Evolutionary conservation across 1,140 invertebrate genomes (phyloP).

Genomic region (Scaptomyza graminum): DNA sequence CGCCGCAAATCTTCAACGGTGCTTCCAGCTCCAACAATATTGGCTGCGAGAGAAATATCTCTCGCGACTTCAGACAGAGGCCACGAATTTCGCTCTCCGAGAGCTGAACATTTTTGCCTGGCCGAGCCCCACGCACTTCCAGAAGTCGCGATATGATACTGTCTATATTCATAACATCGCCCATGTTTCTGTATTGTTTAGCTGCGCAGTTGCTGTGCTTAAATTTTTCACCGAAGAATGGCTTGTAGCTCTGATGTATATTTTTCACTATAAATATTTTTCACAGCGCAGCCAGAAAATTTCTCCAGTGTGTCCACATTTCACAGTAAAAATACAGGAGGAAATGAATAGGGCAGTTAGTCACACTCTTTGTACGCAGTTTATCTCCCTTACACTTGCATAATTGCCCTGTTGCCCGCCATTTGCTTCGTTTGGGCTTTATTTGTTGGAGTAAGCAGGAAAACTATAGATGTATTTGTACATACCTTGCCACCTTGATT

Average conservation of each 20-base stretch:
- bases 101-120: slow-evolving; percentile 97
- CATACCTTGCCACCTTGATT: slow-evolving; percentile 16
- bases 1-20: slow-evolving; percentile 99
- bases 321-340: slow-evolving; percentile 42
- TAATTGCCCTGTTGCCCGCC: slow-evolving; percentile 18
- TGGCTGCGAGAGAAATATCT: slow-evolving; percentile 99
- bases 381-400: slow-evolving; percentile 26
- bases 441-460: slow-evolving; percentile 27
- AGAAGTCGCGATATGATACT: slow-evolving; percentile 82
- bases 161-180: slow-evolving; percentile 83
- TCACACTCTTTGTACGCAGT: slow-evolving; percentile 30
- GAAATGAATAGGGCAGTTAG: slow-evolving; percentile 57
- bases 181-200: slow-evolving; percentile 69
- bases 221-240: slow-evolving; percentile 58
- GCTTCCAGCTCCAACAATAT: slow-evolving; percentile 99
- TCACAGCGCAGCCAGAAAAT: slow-evolving; percentile 70
- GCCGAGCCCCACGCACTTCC: slow-evolving; percentile 83
- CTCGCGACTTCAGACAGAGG: slow-evolving; percentile 97
- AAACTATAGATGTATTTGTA: neutral
- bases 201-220: slow-evolving; percentile 54
- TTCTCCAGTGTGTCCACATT: slow-evolving; percentile 64
- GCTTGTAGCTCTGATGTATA: slow-evolving; percentile 53
- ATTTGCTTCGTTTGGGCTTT: slow-evolving; percentile 23
- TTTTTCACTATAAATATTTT: slow-evolving; percentile 74
- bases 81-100: slow-evolving; percentile 98